Base-by-base conservation (phyloP, 2,888 invertebrate genomes). In the Erannis defoliaria region DNA sequence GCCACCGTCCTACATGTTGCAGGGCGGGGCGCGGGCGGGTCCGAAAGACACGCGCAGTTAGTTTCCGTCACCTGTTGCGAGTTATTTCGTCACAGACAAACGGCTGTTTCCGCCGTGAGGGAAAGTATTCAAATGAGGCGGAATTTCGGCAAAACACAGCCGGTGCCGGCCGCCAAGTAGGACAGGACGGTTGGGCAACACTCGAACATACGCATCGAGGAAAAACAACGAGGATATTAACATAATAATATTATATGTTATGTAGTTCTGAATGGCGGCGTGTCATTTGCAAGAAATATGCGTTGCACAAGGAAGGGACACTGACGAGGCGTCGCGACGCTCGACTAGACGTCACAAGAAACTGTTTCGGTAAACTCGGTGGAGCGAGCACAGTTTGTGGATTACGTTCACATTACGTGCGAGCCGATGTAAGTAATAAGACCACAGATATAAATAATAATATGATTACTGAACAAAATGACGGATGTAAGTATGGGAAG, bases 91-190 rank as follows among this genome's bases (percentile, higher is more conserved):
- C 77, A 80, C 67, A 49, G 61, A 55, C 73, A 79, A 80, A 76
- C 77, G 74, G 66, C 74, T 70, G 72, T 86, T 85, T 88, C 86
- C 84, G 84, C 77, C 78, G 71, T 75, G 78, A 83, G 81, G 78
- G 84, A 85, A 86, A 85, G 82, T 78, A 81, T 80, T 80, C 70
- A 78, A 83, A 81, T 79, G 66, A 74, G 62, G 73, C 72, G 74
- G 73, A 75, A 69, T 66, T 81, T 77, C 19, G 55, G 57, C 72
- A 16, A 55, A 49, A 68, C 16, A 9, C 43, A 26, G 71, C 72
- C 67, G 68, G 42, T 37, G 42, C 42, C 26, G 5, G 33, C 40
- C 2, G 16, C 16, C 19, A 57, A 57, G 65, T 48, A 45, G 59
- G 48, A 62, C 61, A 45, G 50, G 45, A 45, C 31, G 38, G 33